These are phyloP conservation scores for Drosophila subpulchrella DNA, from an alignment of 1,140 invertebrate species.

Conservation along the genomic window DNA sequence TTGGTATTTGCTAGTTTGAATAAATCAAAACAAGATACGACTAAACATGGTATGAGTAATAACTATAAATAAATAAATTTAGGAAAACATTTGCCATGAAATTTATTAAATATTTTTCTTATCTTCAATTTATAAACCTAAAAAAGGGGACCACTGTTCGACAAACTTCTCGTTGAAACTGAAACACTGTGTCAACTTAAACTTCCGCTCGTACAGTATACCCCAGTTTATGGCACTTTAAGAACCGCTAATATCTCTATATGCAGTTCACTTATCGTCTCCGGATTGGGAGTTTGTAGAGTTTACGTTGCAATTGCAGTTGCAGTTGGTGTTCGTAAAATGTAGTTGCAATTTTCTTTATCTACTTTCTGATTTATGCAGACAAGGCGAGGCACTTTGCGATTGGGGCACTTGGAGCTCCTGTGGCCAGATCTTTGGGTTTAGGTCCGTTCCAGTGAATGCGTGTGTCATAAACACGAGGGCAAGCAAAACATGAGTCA, in stretches of 20 bases:
- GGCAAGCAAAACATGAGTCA: slow-evolving; percentile 48
- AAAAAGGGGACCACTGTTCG: slow-evolving; percentile 34
- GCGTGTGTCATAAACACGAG: slow-evolving; percentile 41
- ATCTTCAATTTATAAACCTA: slow-evolving; percentile 12
- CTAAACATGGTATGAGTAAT: too few species aligned
- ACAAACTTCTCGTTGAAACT: neutral
- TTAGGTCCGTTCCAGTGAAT: slow-evolving; percentile 21
- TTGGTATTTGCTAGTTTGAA: too few species aligned
- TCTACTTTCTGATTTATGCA: slow-evolving; percentile 67
- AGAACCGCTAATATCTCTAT: slow-evolving; percentile 53
- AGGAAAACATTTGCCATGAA: neutral
- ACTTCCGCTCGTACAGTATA: slow-evolving; percentile 52
- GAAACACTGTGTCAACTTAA: slow-evolving; percentile 43
- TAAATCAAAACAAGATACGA: too few species aligned
- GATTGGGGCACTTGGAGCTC: slow-evolving; percentile 13
- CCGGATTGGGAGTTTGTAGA: slow-evolving; percentile 16
- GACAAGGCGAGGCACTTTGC: slow-evolving; percentile 35
- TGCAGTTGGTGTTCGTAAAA: slow-evolving; percentile 28
- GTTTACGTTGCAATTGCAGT: slow-evolving; percentile 24
- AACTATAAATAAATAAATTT: neutral
- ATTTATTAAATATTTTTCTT: neutral
- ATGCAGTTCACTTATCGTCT: slow-evolving; percentile 47
- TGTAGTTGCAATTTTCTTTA: slow-evolving; percentile 67
- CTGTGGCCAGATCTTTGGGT: slow-evolving; percentile 15
- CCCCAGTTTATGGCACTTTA: slow-evolving; percentile 44